phyloP scores from a whole-genome alignment of 2,888 invertebrate species.

The Notodonta ziczac region DNA sequence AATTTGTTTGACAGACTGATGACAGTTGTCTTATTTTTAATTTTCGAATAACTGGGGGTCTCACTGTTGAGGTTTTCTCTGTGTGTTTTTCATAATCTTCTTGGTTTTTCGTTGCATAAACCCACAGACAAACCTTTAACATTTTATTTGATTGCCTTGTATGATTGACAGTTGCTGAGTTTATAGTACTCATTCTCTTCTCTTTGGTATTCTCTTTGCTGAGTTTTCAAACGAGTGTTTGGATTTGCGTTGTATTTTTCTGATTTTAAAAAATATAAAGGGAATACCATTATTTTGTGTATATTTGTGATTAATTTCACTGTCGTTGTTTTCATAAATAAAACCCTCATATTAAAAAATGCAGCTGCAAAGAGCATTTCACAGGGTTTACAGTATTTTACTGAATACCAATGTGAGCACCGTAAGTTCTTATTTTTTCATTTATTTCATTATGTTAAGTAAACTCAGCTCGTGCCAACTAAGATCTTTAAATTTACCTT shows the following conservation, averaged over 20 bases:
- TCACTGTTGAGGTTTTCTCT: no score
- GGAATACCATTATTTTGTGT: no score
- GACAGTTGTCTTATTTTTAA: slow-evolving; percentile 28
- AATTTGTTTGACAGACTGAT: slow-evolving; percentile 38
- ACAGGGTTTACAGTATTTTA: slow-evolving; percentile 47
- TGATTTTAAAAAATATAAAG: slow-evolving; percentile 5
- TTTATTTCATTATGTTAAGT: neutral
- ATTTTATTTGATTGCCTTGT: no score
- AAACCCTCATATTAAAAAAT: slow-evolving; percentile 30
- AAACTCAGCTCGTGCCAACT: neutral
- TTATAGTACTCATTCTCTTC: no score
- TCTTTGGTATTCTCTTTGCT: no score
- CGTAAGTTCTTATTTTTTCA: slow-evolving; percentile 42
- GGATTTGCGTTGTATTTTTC: slow-evolving; percentile 7
- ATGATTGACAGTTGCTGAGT: no score
- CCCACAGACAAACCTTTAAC: no score
- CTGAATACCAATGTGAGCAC: slow-evolving; percentile 45
- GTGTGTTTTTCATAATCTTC: no score
- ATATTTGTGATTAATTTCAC: neutral
- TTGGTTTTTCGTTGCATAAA: no score
- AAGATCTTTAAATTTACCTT: neutral
- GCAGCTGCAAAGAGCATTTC: slow-evolving; percentile 58
- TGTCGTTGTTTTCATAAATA: neutral
- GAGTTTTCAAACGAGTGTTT: no score
- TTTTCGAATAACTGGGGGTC: slow-evolving; percentile 25